These are phyloP conservation scores for Phortica okadai DNA, from an alignment of 2,888 invertebrate genomes.

Conservation along the genomic window DNA sequence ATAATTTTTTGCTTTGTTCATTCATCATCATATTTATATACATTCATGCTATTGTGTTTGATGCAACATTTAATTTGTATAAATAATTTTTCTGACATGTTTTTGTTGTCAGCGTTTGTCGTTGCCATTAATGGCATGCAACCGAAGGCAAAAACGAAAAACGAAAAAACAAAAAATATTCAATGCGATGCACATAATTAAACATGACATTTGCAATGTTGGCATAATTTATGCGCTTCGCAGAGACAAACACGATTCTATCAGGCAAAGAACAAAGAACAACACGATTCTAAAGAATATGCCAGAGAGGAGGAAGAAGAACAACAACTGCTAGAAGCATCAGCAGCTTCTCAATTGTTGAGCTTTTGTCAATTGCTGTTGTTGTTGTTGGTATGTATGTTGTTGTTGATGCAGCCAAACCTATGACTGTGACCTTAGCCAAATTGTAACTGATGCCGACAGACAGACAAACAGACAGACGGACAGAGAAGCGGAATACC, in stretches of 20 bases:
- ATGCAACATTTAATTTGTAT: slow-evolving; percentile 12
- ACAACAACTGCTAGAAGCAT: too few species aligned
- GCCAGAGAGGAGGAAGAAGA: too few species aligned
- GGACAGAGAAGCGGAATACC: neutral
- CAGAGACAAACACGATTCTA: neutral
- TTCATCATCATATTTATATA: neutral
- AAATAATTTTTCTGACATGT: slow-evolving; percentile 13
- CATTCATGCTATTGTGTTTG: neutral
- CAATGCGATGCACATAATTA: slow-evolving; percentile 50
- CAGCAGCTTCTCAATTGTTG: neutral
- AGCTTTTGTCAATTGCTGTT: too few species aligned
- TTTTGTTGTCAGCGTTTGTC: neutral
- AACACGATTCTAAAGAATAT: neutral
- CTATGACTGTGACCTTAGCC: slow-evolving; percentile 22
- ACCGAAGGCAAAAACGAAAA: neutral
- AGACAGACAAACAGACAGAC: neutral
- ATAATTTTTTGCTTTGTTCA: neutral
- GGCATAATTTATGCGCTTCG: neutral
- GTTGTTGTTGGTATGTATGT: too few species aligned
- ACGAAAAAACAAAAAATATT: neutral
- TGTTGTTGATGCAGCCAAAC: slow-evolving; percentile 2
- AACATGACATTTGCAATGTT: slow-evolving; percentile 65
- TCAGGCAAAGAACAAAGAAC: neutral
- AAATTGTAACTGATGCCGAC: neutral
- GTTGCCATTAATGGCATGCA: neutral